Percentiles rank a stretch among this genome's conserved stretches.
These are phyloP conservation scores for Poecilia wingei DNA, from an alignment of 2,797 vertebrate genomes.

Conservation along the genomic window DNA sequence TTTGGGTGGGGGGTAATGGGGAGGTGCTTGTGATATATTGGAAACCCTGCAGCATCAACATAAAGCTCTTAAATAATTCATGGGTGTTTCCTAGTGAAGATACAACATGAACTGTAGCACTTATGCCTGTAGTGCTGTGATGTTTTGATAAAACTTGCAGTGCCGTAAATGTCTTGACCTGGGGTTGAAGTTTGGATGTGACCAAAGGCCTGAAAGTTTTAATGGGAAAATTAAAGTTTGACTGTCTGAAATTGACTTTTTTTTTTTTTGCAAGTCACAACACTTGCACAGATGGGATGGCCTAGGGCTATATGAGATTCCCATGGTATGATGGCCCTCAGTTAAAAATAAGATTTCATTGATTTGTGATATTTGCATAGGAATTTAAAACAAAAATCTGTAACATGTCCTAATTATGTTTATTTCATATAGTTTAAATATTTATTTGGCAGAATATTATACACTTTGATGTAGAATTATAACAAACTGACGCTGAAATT, in stretches of 20 bases:
- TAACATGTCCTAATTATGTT: not conserved
- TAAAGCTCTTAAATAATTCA: conserved; percentile 77
- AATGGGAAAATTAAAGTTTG: not conserved
- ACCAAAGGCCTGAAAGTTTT: not conserved
- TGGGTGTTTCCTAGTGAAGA: conserved; percentile 60
- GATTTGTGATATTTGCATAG: not conserved
- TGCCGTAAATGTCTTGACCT: conserved; percentile 14
- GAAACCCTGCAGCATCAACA: conserved; percentile 80
- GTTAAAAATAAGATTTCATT: not conserved
- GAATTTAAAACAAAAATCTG: not conserved
- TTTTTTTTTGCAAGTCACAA: not conserved
- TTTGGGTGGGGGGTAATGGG: conserved; percentile 25
- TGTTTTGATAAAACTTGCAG: conserved; percentile 13
- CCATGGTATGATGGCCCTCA: not conserved
- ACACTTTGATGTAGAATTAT: not conserved
- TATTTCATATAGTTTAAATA: not conserved
- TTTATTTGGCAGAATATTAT: not conserved
- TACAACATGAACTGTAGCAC: conserved; percentile 54
- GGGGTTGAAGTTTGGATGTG: not conserved
- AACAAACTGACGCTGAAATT: not conserved
- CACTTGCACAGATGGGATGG: not conserved
- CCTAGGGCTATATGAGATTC: not conserved
- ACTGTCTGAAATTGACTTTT: not conserved
- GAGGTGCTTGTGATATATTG: conserved; percentile 59
- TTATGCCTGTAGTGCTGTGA: conserved; percentile 37